phyloP scores from a whole-genome alignment of 2,113 vertebrate genomes.

The Steatornis caripensis region DNA sequence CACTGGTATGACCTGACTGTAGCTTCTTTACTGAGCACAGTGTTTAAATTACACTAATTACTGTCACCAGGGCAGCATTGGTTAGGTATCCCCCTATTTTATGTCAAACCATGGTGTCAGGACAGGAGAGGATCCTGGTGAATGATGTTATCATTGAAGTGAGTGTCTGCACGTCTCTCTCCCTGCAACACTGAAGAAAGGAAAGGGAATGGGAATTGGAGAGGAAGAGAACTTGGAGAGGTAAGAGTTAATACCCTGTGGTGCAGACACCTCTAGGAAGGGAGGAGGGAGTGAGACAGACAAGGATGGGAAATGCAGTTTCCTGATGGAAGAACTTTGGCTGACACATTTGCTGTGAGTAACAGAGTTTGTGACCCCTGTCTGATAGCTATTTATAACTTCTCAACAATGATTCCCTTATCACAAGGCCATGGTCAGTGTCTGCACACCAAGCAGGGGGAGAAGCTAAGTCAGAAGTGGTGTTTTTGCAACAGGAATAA shows the following conservation, averaged over 20 bases:
- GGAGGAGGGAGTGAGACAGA: background rate
- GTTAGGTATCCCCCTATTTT: background rate
- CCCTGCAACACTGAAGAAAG: background rate
- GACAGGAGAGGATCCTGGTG: background rate
- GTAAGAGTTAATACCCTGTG: background rate
- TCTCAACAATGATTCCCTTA: background rate
- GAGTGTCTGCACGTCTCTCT: background rate
- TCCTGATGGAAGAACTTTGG: constrained; percentile 30
- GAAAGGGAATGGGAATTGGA: background rate
- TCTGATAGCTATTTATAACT: constrained; percentile 40
- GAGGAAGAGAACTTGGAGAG: background rate
- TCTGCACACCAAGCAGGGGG: background rate
- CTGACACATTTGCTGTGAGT: constrained; percentile 13
- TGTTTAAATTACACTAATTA: background rate
- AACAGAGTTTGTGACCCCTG: background rate
- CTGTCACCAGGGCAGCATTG: background rate
- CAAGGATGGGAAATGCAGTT: constrained; percentile 5
- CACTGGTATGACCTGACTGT: background rate
- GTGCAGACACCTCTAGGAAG: background rate
- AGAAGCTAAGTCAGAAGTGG: background rate
- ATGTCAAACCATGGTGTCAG: background rate
- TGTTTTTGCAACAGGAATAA: background rate
- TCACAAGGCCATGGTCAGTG: background rate
- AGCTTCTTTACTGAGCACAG: background rate
- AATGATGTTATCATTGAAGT: rapidly evolving